Evolutionary conservation across 2,113 vertebrate genomes (phyloP).

Genomic region (Eonycteris spelaea): DNA sequence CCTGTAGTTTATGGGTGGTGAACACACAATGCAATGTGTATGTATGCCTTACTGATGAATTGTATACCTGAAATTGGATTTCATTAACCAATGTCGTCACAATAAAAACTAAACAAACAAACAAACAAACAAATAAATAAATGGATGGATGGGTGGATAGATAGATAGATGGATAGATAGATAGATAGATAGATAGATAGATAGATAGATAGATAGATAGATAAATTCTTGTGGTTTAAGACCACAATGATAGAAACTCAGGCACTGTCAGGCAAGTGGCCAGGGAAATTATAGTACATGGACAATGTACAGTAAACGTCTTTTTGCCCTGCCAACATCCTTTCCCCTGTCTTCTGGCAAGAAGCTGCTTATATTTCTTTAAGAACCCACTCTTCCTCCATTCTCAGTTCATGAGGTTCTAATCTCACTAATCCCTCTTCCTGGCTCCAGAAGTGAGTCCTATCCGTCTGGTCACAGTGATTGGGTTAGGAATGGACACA

Average conservation of each 20-base stretch:
- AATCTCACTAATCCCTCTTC: neutral
- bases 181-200: too few relatives aligned
- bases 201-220: too few relatives aligned
- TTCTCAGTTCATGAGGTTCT: neutral
- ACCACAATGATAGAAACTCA: neutral
- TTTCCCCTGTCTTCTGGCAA: neutral
- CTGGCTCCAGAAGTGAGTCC: neutral
- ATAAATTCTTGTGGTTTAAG: neutral
- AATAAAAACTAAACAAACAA: too few relatives aligned
- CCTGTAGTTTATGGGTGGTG: too few relatives aligned
- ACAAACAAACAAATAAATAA: too few relatives aligned
- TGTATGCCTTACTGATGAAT: too few relatives aligned
- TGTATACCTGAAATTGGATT: too few relatives aligned
- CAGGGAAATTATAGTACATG: neutral
- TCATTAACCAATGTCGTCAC: too few relatives aligned
- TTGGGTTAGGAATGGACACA: neutral
- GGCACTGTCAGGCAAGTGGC: neutral
- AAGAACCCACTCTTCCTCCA: neutral
- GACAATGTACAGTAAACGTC: neutral
- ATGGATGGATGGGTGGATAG: too few relatives aligned
- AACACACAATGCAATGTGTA: too few relatives aligned
- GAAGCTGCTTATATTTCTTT: neutral
- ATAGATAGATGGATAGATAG: too few relatives aligned
- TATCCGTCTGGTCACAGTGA: neutral
- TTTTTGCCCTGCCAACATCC: neutral